Evolutionary conservation across 2,888 invertebrate genomes (phyloP).

Genomic region (Sthenelais limicola): DNA sequence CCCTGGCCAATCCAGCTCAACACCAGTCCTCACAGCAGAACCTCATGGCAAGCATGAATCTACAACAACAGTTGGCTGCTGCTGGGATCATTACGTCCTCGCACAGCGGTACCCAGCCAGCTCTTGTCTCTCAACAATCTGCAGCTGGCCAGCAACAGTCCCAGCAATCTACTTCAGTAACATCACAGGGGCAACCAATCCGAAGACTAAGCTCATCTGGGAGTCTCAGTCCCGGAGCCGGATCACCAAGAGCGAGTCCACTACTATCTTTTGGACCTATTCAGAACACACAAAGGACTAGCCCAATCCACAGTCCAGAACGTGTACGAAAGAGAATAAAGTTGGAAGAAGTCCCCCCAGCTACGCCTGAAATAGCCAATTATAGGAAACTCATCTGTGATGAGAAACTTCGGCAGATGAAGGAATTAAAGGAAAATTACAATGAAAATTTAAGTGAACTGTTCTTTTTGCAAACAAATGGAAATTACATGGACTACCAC

Average conservation of each 20-base stretch:
- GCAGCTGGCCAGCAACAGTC: neutral
- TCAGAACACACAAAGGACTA: conserved; percentile 14
- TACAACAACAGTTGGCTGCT: conserved; percentile 36
- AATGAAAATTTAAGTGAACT: conserved; percentile 79
- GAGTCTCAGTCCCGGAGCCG: conserved; percentile 30
- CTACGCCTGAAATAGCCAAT: conserved; percentile 59
- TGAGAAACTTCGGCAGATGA: conserved; percentile 57
- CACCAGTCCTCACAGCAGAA: conserved; percentile 41
- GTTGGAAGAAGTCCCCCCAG: conserved; percentile 66
- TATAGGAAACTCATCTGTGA: conserved; percentile 63
- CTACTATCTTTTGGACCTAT: conserved; percentile 24
- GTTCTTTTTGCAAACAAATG: conserved; percentile 88
- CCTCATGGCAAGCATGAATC: conserved; percentile 41
- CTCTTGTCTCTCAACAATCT: neutral
- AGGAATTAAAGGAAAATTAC: conserved; percentile 68
- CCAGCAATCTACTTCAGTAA: neutral
- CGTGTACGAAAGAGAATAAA: conserved; percentile 58
- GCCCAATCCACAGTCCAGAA: conserved; percentile 45
- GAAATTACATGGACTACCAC: conserved; percentile 90
- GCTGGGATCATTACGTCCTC: conserved; percentile 17
- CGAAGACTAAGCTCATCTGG: conserved; percentile 26
- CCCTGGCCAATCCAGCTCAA: conserved; percentile 58
- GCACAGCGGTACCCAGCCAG: neutral
- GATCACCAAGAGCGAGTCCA: conserved; percentile 25
- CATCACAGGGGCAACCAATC: neutral